These are phyloP conservation scores for Metridium senile DNA, from an alignment of 92 coral and sea anemone species.

Conservation along the genomic window DNA sequence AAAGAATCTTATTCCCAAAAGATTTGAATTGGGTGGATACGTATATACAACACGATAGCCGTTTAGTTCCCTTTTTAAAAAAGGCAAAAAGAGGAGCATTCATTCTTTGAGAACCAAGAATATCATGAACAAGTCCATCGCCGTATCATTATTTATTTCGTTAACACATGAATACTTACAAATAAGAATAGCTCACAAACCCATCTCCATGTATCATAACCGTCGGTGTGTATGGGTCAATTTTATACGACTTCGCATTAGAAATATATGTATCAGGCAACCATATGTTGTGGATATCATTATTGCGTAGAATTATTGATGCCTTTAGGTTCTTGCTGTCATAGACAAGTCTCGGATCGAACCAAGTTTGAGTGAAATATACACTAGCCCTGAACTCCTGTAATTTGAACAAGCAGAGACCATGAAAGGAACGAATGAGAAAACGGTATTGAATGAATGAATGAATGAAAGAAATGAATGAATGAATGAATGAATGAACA, in stretches of 20 bases:
- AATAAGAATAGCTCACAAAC: conserved; percentile 37
- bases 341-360: conserved; percentile 42
- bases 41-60: too few species aligned
- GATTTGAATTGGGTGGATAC: too few species aligned
- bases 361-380: conserved; percentile 27
- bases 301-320: conserved; percentile 24
- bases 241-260: conserved; percentile 42
- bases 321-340: conserved; percentile 2
- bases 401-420: neutral
- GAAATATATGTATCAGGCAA: conserved; percentile 54
- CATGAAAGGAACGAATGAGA: neutral
- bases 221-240: conserved; percentile 39
- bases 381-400: conserved; percentile 16
- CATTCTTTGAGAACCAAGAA: too few species aligned
- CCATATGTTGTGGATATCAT: conserved; percentile 41
- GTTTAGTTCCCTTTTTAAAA: too few species aligned
- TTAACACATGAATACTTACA: too few species aligned
- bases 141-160: too few species aligned
- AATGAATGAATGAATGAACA: too few species aligned
- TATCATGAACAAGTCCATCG: too few species aligned
- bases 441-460: neutral
- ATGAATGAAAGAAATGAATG: neutral
- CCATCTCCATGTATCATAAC: conserved; percentile 49
- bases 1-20: too few species aligned
- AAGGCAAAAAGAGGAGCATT: too few species aligned